Evolutionary conservation across 2,797 vertebrate genomes (phyloP), one percentile per base, ranked within the genome.

Genomic region (Sebastes kiyomatsui): DNA sequence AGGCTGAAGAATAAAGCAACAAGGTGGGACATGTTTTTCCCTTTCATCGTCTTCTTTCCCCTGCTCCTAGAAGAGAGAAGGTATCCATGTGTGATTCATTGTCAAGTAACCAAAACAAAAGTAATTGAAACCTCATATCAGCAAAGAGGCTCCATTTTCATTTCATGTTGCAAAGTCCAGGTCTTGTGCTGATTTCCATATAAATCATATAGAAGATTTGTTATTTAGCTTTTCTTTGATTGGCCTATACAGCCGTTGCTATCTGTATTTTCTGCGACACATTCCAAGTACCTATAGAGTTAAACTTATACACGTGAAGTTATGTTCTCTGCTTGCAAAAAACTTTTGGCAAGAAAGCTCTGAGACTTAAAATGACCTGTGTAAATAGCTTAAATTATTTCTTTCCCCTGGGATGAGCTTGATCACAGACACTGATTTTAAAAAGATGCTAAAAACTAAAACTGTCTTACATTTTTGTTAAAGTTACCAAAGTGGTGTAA

Each of bases 171-270:
- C 68, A 79, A 83, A 67, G 75, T 76, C 74, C 4, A 72, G 30
- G 52, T 59, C 42, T 67, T 60, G 64, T 64, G 35, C 84, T 81
- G 71, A 93, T 95, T 94, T 94, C 90, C 89, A 94, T 93, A 91
- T 91, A 87, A 88, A 92, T 92, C 76, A 70, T 14, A 27, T 10
- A 66, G 46, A 58, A 64, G 75, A 66, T 79, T 77, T 80, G 77
- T 73, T 90, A 70, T 84, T 85, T 79, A 27, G 77, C 54, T 68
- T 60, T 70, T 74, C 11, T 72, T 18, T 46, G 30, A 25, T 81
- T 79, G 76, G 60, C 30, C 56, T 74, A 30, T 68, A 49, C 14
- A 12, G n/a, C 6, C 0, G 8, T 30, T 73, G 20, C 16, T 6
- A 22, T 65, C 35, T 72, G 65, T 64, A 79, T 82, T 84, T 78